Evolutionary conservation across 2,888 invertebrate genomes (phyloP).

Genomic region (Leptinotarsa tumamoca): DNA sequence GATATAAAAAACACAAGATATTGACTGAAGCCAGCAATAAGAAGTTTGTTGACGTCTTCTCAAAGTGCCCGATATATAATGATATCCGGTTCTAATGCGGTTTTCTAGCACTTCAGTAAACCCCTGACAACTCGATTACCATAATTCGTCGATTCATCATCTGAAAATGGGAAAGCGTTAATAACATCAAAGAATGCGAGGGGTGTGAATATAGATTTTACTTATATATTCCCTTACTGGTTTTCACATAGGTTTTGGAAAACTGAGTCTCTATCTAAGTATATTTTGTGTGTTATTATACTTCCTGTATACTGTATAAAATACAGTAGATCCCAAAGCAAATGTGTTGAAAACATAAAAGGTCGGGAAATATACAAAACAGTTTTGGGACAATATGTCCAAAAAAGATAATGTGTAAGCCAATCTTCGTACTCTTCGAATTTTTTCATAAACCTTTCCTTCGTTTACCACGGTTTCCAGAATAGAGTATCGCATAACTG

Average conservation of each 20-base stretch:
- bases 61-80: constrained; percentile 46
- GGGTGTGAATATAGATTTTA: constrained; percentile 25
- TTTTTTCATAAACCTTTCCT: too few species aligned
- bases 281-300: too few species aligned
- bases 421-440: too few species aligned
- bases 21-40: neutral
- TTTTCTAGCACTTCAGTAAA: constrained; percentile 53
- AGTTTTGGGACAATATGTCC: too few species aligned
- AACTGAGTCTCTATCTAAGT: neutral
- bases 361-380: too few species aligned
- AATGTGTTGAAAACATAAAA: too few species aligned
- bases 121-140: constrained; percentile 52
- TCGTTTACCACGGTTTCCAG: too few species aligned
- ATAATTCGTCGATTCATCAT: constrained; percentile 52
- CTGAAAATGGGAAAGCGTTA: constrained; percentile 39
- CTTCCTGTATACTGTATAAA: too few species aligned
- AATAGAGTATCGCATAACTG: too few species aligned
- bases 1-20: too few species aligned
- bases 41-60: neutral
- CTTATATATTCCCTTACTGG: constrained; percentile 20
- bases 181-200: constrained; percentile 26
- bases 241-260: constrained; percentile 1
- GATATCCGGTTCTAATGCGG: constrained; percentile 51
- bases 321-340: too few species aligned
- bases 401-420: too few species aligned